phyloP scores from a whole-genome alignment of 2,888 invertebrate species.

The Geotrupes spiniger region DNA sequence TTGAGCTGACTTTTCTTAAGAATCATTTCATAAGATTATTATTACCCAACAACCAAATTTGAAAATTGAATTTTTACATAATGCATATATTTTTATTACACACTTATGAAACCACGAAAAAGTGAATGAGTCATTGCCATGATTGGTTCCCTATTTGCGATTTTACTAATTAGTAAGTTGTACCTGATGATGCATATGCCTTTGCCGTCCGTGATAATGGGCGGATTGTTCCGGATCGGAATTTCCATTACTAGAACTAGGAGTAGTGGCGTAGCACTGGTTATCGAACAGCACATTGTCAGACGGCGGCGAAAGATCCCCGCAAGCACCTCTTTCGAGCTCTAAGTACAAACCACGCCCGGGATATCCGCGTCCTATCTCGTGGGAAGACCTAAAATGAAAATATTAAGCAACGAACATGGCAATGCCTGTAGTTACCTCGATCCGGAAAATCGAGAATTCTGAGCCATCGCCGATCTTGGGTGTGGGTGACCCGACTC shows the following conservation, averaged over 20 bases:
- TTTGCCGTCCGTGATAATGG: constrained; percentile 59
- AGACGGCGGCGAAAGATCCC: constrained; percentile 78
- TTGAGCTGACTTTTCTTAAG: no score
- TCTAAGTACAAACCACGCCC: constrained; percentile 75
- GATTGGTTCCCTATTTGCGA: no score
- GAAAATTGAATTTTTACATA: no score
- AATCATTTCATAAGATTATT: no score
- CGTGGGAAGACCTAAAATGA: constrained; percentile 63
- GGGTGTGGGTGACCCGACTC: constrained; percentile 54
- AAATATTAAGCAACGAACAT: background rate
- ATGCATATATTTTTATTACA: no score
- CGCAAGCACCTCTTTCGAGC: constrained; percentile 64
- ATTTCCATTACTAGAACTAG: constrained; percentile 90
- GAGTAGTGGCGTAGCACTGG: constrained; percentile 92
- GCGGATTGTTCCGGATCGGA: constrained; percentile 78
- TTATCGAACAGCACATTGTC: constrained; percentile 94
- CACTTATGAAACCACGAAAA: no score
- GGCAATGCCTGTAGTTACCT: constrained; percentile 48
- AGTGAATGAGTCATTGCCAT: no score
- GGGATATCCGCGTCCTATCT: constrained; percentile 69
- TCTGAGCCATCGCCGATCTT: constrained; percentile 61
- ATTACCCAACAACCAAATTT: no score
- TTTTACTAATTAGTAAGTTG: no score
- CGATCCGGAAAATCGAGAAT: constrained; percentile 63
- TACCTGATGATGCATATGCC: constrained; percentile 60